These are phyloP conservation scores for Mesitornis unicolor DNA, from an alignment of 2,113 vertebrate species.

Conservation along the genomic window DNA sequence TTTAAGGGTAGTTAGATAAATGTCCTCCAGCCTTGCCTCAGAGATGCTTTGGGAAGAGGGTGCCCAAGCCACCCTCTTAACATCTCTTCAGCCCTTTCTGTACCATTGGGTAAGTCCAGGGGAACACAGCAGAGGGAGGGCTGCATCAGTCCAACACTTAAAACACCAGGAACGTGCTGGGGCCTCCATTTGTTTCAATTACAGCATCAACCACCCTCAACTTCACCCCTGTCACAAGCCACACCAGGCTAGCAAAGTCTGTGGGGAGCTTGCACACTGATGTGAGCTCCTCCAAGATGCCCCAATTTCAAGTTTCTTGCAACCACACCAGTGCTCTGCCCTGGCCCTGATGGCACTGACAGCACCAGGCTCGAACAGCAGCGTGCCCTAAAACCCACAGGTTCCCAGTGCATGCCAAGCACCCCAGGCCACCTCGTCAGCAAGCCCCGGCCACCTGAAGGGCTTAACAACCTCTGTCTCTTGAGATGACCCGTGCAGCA, in stretches of 20 bases:
- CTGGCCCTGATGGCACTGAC: background rate
- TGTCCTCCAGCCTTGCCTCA: rapidly evolving
- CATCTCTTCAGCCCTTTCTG: background rate
- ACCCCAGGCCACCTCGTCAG: background rate
- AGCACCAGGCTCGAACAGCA: background rate
- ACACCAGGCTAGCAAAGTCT: background rate
- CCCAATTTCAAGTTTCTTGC: background rate
- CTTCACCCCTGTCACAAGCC: background rate
- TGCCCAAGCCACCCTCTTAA: background rate
- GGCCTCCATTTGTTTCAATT: background rate
- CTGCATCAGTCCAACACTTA: background rate
- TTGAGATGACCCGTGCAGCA: background rate
- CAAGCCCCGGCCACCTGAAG: background rate
- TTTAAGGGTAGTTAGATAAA: background rate
- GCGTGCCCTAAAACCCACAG: background rate
- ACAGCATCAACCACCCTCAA: background rate
- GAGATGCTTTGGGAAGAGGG: background rate
- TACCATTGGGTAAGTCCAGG: background rate
- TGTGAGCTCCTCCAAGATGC: background rate
- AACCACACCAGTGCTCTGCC: background rate
- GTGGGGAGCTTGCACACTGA: background rate
- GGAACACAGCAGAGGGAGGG: background rate
- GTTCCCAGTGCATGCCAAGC: background rate
- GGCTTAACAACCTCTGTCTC: background rate
- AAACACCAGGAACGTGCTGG: background rate